phyloP scores from a whole-genome alignment of 2,113 vertebrate genomes.

The Paradisaea rubra region DNA sequence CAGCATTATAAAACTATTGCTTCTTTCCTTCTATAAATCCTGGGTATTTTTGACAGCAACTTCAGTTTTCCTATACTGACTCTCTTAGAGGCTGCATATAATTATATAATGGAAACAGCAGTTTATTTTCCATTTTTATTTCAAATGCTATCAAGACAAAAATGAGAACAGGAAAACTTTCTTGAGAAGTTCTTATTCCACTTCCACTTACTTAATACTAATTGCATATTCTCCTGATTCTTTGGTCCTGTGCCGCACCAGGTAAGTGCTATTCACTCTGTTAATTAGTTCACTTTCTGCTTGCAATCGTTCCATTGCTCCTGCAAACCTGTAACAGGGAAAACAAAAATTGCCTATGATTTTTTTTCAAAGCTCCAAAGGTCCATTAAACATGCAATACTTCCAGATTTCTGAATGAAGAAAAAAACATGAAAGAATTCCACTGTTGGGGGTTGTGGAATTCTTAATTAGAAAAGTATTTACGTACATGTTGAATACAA shows the following conservation, averaged over 20 bases:
- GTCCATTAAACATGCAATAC: not conserved
- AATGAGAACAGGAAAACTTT: slow-evolving; percentile 24
- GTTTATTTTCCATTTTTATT: not conserved
- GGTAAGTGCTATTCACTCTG: slow-evolving; percentile 91
- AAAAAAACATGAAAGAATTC: not conserved
- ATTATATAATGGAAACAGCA: not conserved
- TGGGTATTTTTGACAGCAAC: not conserved
- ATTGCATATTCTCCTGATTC: slow-evolving; percentile 93
- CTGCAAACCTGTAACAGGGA: slow-evolving; percentile 84
- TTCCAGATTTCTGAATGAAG: not conserved
- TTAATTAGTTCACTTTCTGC: slow-evolving; percentile 91
- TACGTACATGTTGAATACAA: not conserved
- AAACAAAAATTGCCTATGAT: not conserved
- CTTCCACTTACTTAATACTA: slow-evolving; percentile 95
- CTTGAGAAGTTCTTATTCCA: slow-evolving; percentile 27
- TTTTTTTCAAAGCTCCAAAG: not conserved
- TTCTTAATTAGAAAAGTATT: not conserved
- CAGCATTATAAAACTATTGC: not conserved
- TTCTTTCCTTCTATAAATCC: not conserved
- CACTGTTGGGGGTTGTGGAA: accelerated
- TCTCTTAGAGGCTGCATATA: not conserved
- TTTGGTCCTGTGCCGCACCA: slow-evolving; percentile 91
- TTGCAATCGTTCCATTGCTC: slow-evolving; percentile 90
- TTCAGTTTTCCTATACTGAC: not conserved
- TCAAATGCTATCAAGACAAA: not conserved